A percentile compares a stretch with the other conserved stretches of the same genome.
Evolutionary conservation across 2,113 vertebrate species (phyloP).

Genomic region (Nerophis lumbriciformis): DNA sequence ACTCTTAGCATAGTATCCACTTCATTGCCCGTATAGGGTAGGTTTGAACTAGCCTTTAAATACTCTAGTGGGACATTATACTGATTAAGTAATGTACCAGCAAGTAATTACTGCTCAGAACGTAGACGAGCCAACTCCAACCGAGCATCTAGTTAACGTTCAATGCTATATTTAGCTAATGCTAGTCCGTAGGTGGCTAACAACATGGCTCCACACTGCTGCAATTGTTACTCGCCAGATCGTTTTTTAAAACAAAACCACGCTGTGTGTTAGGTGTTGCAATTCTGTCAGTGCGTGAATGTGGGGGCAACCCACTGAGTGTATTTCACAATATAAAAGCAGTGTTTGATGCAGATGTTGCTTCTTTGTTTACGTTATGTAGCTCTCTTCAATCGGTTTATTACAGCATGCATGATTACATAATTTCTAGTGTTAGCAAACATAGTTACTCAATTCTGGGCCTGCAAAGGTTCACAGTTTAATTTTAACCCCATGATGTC

Average conservation of each 20-base stretch:
- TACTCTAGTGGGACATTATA: background rate
- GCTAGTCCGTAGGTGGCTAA: conserved; percentile 17
- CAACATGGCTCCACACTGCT: conserved; percentile 20
- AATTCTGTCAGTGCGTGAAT: background rate
- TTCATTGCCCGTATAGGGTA: conserved; percentile 54
- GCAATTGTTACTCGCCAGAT: conserved; percentile 31
- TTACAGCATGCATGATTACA: conserved; percentile 12
- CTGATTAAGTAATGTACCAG: background rate
- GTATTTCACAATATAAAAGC: background rate
- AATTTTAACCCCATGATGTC: background rate
- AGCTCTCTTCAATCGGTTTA: conserved; percentile 12
- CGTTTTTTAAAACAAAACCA: conserved; percentile 13
- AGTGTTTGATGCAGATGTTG: background rate
- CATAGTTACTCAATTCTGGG: background rate
- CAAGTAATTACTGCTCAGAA: background rate
- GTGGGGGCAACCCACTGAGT: rapidly evolving
- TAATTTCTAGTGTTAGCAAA: background rate
- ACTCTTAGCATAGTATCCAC: background rate
- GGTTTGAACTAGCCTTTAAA: conserved; percentile 32
- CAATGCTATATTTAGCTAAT: conserved; percentile 54
- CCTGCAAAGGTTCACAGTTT: background rate
- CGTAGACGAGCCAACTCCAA: background rate
- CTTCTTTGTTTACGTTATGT: conserved; percentile 61
- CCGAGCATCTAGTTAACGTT: conserved; percentile 19
- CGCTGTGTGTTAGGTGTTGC: background rate